Conservation (phyloP, 2,797 vertebrate species). For the Alcedo quadribrachys region DNA sequence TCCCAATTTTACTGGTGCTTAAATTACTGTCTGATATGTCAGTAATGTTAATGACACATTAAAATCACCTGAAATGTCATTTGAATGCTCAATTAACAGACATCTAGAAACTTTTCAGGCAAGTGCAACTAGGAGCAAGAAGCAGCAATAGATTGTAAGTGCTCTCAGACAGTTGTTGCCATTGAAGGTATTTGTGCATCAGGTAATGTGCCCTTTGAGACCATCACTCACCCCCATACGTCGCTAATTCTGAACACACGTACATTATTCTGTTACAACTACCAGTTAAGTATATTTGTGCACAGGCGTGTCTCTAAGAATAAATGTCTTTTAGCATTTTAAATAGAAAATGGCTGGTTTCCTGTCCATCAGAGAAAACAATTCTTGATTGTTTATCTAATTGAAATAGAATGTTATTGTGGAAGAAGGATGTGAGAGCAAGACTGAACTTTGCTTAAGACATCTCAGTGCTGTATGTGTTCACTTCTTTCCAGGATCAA, state of each 20-base stretch:
- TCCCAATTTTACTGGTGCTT: not conserved
- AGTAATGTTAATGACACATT: not conserved
- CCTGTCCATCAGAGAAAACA: not conserved
- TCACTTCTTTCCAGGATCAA: not conserved
- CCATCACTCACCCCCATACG: not conserved
- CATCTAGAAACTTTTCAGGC: not conserved
- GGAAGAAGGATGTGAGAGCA: not conserved
- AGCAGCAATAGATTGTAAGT: conserved; percentile 12
- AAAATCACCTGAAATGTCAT: not conserved
- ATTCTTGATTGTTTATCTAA: not conserved
- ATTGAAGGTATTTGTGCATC: conserved; percentile 7
- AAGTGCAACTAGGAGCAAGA: not conserved
- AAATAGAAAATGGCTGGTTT: conserved; percentile 15
- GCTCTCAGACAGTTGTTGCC: not conserved
- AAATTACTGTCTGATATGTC: not conserved
- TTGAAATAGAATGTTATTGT: not conserved
- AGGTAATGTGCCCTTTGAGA: not conserved
- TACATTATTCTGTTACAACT: conserved; percentile 16
- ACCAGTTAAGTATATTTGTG: not conserved
- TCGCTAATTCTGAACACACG: not conserved
- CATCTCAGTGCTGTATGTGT: not conserved
- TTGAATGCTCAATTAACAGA: conserved; percentile 11
- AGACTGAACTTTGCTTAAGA: not conserved
- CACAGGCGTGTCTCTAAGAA: not conserved
- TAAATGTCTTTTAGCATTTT: conserved; percentile 14